These are phyloP conservation scores for Patella ulyssiponensis DNA, from an alignment of 2,888 invertebrate genomes.

Conservation along the genomic window DNA sequence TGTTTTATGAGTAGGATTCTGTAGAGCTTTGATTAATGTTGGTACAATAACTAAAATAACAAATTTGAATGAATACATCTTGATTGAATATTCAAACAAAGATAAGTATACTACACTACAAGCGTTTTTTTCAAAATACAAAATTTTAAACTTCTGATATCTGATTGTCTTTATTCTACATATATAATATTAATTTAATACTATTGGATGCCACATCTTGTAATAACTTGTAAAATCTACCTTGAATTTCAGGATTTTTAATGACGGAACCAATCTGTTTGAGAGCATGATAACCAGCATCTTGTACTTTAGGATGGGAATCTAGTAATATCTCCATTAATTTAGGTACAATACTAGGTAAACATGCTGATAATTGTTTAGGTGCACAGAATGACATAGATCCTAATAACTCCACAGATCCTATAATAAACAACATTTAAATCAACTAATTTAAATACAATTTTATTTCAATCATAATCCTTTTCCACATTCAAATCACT, in stretches of 20 bases:
- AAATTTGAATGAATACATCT: not conserved
- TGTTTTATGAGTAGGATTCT: slow-evolving; percentile 96
- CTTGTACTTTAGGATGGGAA: slow-evolving; percentile 96
- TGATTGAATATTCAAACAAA: not conserved
- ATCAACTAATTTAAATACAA: not conserved
- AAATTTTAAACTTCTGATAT: not conserved
- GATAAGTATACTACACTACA: not conserved
- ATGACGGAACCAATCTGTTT: slow-evolving; percentile 98
- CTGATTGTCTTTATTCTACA: not conserved
- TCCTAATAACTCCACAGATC: slow-evolving; percentile 94
- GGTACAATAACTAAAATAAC: slow-evolving; percentile 72
- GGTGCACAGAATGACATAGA: slow-evolving; percentile 99
- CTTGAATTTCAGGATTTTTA: slow-evolving; percentile 92
- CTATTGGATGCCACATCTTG: not conserved
- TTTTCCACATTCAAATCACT: not conserved
- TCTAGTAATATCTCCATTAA: slow-evolving; percentile 96
- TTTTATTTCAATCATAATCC: not conserved
- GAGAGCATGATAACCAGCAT: slow-evolving; percentile 95
- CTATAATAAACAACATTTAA: slow-evolving; percentile 71
- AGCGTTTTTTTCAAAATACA: not conserved
- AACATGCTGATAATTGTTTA: slow-evolving; percentile 96
- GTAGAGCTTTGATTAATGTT: slow-evolving; percentile 86
- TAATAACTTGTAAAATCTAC: slow-evolving; percentile 37
- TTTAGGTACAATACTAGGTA: slow-evolving; percentile 98
- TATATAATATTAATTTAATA: not conserved